Conservation (phyloP, 1,140 invertebrate genomes). For the Leptinotarsa texana region DNA sequence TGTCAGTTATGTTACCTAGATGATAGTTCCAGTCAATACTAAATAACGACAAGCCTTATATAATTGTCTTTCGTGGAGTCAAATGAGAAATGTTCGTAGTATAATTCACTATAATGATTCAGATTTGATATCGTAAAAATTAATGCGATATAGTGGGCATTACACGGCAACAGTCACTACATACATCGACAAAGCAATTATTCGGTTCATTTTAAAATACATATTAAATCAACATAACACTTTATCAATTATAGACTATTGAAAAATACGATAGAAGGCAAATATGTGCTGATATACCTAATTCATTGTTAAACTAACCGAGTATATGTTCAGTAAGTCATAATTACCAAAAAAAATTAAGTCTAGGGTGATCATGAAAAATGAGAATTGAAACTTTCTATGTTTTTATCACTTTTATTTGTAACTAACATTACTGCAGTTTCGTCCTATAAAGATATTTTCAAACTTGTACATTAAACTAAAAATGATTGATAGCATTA, state of each 20-base stretch:
- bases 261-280: neutral
- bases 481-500: no score
- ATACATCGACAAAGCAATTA: neutral
- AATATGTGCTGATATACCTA: neutral
- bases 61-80: neutral
- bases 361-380: neutral
- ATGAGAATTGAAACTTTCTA: no score
- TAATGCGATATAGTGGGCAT: neutral
- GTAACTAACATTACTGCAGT: no score
- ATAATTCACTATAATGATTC: neutral
- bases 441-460: no score
- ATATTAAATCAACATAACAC: neutral
- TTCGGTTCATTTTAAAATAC: neutral
- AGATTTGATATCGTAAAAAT: neutral
- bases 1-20: slow-evolving; percentile 1
- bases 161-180: neutral
- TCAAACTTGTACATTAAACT: no score
- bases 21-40: slow-evolving; percentile 6
- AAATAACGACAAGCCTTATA: neutral
- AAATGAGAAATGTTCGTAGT: neutral
- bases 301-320: neutral
- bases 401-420: no score
- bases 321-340: neutral
- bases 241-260: neutral
- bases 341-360: neutral